Evolutionary conservation across 2,797 vertebrate genomes (phyloP).

Genomic region (Aviceda cuculoides): DNA sequence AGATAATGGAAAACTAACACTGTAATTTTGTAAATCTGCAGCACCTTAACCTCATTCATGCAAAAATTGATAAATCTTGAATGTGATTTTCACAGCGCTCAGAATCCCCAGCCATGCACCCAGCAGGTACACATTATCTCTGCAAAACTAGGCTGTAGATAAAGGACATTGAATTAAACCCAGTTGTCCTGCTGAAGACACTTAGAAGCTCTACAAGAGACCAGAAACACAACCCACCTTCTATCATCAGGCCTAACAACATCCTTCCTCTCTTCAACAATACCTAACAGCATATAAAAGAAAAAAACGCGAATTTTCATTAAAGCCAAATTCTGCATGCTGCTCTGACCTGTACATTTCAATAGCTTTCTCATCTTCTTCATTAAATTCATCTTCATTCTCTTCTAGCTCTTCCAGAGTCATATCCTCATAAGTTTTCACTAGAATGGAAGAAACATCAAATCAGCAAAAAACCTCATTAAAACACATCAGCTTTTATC

Average conservation of each 20-base stretch:
- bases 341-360: conserved; percentile 92
- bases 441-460: conserved; percentile 66
- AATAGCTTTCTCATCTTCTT: conserved; percentile 92
- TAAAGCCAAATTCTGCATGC: neutral
- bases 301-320: neutral
- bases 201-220: neutral
- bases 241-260: neutral
- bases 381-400: conserved; percentile 94
- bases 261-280: neutral
- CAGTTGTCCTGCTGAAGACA: neutral
- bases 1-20: neutral
- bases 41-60: neutral
- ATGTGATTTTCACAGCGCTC: neutral
- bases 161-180: neutral
- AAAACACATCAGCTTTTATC: neutral
- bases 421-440: conserved; percentile 95
- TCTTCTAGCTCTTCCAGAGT: conserved; percentile 92
- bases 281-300: neutral
- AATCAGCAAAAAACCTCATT: neutral
- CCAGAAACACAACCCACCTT: neutral
- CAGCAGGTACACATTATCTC: neutral
- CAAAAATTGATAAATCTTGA: neutral
- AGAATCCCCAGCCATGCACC: neutral
- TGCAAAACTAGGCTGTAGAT: neutral
- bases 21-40: neutral